These are phyloP conservation scores for Lasioglossum oenotherae DNA, from an alignment of 2,888 invertebrate species.

Conservation along the genomic window DNA sequence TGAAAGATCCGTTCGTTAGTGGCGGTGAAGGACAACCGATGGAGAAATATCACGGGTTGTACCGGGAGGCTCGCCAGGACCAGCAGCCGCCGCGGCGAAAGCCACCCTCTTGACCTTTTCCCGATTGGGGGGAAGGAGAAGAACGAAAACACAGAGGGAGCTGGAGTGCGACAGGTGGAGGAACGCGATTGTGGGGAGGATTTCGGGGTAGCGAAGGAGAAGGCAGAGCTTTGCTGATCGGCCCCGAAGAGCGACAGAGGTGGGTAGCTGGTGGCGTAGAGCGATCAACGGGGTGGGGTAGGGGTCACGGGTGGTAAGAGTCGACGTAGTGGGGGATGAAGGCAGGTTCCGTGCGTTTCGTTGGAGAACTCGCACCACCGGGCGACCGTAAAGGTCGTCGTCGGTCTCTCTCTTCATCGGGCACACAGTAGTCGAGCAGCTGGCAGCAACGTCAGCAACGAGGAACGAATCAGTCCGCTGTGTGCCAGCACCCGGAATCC, in stretches of 20 bases:
- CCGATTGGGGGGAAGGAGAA: conserved; percentile 40
- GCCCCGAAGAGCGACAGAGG: conserved; percentile 25
- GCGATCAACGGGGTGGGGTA: conserved; percentile 13
- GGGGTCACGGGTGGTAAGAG: conserved; percentile 28
- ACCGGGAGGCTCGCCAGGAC: conserved; percentile 45
- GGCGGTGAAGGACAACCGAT: neutral
- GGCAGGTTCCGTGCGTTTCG: conserved; percentile 57
- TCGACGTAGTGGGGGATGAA: conserved; percentile 34
- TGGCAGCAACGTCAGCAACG: conserved; percentile 67
- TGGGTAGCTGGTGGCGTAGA: conserved; percentile 17
- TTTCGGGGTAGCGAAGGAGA: conserved; percentile 46
- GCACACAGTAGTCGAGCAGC: conserved; percentile 62
- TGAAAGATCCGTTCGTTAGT: neutral
- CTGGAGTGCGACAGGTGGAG: conserved; percentile 56
- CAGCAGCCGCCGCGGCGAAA: conserved; percentile 14
- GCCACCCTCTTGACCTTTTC: conserved; percentile 32
- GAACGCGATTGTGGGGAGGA: conserved; percentile 23
- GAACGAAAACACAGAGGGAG: conserved; percentile 52
- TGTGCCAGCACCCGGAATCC: conserved; percentile 49
- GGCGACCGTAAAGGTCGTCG: conserved; percentile 69
- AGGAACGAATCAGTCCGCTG: conserved; percentile 54
- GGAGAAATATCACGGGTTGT: neutral
- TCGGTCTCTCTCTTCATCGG: conserved; percentile 48
- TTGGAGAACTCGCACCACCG: conserved; percentile 67
- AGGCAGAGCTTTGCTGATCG: conserved; percentile 14